phyloP scores from a whole-genome alignment of 2,113 vertebrate genomes.

The Hippocampus guttulatus region DNA sequence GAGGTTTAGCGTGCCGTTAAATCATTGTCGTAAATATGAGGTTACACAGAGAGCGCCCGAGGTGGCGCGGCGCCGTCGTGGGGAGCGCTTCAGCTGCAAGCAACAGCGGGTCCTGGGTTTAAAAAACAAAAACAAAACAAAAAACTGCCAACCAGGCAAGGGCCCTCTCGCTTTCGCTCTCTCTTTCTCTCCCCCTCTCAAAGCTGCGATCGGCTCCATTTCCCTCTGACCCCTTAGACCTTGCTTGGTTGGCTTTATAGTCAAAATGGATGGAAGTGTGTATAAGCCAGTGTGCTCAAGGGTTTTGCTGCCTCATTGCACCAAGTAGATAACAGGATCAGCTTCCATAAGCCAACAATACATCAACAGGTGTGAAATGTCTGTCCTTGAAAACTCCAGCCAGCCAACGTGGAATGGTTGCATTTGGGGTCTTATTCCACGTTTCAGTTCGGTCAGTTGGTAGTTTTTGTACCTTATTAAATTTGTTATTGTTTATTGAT shows the following conservation, averaged over 20 bases:
- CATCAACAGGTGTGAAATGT: not conserved
- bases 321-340: not conserved
- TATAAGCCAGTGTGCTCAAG: not conserved
- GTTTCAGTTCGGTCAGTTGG: no score
- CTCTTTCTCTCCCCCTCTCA: not conserved
- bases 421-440: no score
- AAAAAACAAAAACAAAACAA: not conserved
- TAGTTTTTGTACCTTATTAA: no score
- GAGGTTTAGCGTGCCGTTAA: slow-evolving; percentile 4
- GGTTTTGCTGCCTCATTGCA: not conserved
- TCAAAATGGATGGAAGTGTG: not conserved
- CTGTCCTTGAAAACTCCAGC: not conserved
- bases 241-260: not conserved
- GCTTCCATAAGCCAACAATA: slow-evolving; percentile 5
- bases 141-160: not conserved
- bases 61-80: not conserved
- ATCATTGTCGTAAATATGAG: not conserved
- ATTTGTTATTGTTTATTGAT: no score
- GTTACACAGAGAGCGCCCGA: not conserved
- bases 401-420: not conserved
- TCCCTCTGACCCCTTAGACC: not conserved
- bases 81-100: not conserved
- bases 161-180: not conserved
- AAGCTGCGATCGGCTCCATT: slow-evolving; percentile 2
- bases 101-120: not conserved